Conservation (phyloP, 2,113 vertebrate species). For the Ellobius talpinus region DNA sequence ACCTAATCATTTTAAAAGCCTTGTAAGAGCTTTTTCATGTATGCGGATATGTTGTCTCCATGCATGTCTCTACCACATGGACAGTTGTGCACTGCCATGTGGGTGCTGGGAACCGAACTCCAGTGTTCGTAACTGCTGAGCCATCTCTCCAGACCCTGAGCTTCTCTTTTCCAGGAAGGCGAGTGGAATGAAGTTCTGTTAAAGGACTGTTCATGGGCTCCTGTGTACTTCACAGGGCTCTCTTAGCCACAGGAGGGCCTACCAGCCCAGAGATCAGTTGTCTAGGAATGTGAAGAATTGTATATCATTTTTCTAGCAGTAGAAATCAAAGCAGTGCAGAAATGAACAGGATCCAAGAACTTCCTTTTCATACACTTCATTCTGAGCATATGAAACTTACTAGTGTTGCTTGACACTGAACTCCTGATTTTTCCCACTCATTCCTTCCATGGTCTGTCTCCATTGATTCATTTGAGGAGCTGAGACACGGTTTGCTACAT, state of each 20-base stretch:
- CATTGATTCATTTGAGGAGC: background rate
- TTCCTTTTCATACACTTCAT: constrained; percentile 34
- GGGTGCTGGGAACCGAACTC: background rate
- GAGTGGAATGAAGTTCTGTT: constrained; percentile 6
- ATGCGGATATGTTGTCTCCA: background rate
- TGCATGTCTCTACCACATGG: background rate
- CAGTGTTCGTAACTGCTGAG: background rate
- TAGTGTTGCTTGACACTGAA: background rate
- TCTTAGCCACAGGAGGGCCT: background rate
- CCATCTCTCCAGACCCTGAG: background rate
- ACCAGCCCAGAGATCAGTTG: constrained; percentile 26
- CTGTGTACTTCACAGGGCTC: background rate
- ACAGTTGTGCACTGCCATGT: background rate
- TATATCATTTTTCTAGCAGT: constrained; percentile 5
- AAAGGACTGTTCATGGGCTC: background rate
- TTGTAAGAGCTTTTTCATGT: background rate
- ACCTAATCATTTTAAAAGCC: background rate
- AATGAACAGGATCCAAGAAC: background rate
- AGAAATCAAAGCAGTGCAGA: background rate
- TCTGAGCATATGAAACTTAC: constrained; percentile 34
- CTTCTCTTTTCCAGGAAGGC: constrained; percentile 45
- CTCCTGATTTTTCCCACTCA: background rate
- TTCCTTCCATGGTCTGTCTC: constrained; percentile 5
- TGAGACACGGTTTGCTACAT: background rate
- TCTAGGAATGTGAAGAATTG: constrained; percentile 34